phyloP scores from a whole-genome alignment of 1,140 invertebrate species.

The Drosophila auraria region DNA sequence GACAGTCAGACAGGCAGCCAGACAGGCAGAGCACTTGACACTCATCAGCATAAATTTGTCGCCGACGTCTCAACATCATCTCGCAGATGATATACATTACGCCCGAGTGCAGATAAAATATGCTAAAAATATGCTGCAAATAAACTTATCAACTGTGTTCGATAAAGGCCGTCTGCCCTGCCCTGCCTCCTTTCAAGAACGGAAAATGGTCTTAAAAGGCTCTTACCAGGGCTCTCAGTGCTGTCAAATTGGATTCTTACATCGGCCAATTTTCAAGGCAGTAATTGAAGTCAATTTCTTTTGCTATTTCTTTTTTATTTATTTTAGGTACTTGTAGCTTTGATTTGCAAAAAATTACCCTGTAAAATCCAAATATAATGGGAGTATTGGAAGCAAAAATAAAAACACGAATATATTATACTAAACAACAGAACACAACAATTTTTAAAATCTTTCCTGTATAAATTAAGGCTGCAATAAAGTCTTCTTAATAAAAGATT shows the following conservation, averaged over 20 bases:
- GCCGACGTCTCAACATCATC: constrained; percentile 44
- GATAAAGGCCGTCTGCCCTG: neutral
- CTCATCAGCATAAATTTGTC: constrained; percentile 41
- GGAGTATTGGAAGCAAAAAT: too few relatives aligned
- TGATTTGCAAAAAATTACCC: neutral
- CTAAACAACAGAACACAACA: neutral
- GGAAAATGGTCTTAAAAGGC: constrained; percentile 17
- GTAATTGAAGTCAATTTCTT: neutral
- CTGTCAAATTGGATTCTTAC: neutral
- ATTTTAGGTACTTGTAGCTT: neutral
- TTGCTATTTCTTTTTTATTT: neutral
- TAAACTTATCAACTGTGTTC: constrained; percentile 6
- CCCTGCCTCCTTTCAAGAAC: neutral
- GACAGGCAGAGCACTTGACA: constrained; percentile 36
- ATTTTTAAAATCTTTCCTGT: too few relatives aligned
- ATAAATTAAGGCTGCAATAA: neutral
- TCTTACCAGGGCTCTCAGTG: neutral
- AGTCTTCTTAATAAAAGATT: too few relatives aligned
- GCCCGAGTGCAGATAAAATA: constrained; percentile 27
- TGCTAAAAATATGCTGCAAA: constrained; percentile 33
- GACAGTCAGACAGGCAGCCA: constrained; percentile 23
- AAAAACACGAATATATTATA: neutral
- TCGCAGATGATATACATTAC: constrained; percentile 23
- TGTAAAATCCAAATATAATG: neutral
- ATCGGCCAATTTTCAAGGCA: neutral